Base-by-base conservation (phyloP, 2,113 vertebrate genomes). In the Ailurus styani region DNA sequence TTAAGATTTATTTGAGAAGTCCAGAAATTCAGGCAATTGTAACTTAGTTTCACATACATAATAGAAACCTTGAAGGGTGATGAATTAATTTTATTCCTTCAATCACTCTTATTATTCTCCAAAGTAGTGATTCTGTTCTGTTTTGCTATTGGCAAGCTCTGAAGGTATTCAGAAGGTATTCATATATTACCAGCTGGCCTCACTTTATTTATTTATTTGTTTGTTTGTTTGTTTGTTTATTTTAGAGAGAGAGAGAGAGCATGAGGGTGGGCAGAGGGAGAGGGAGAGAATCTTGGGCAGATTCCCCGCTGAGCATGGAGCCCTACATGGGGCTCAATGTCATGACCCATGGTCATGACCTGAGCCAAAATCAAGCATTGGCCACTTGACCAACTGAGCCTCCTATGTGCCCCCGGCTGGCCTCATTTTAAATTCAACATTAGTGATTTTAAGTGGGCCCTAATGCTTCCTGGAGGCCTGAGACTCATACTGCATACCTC, bases 111-210 rank as follows among this genome's bases (percentile, higher is more conserved):
- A 57, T 94, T 34, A 13, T 92, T 89, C 95, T 29, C 68, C 72
- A 70, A 40, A 94, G 40, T 90, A 83, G 45, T 97, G 79, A 34
- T 64, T 96, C 81, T 85, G 47, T 66, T 95, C 42, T 40, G 0
- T 45, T 91, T 75, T 31, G 62, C 62, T 77, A 15, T 81, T 95
- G 79, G 95, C 96, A 91, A 91, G 85, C 60, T 97, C 60, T 98
- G 70, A 13, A 81, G 45, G 72, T 95, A 50, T 85, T 91, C 95
- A 37, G 70, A 13, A 81, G 45, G 72, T 95, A 50, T 85, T 91
- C 95, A 37, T 40, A 34, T 40, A 7, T 50, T 55, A 42, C 91
- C 89, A 25, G 45, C 27, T n/a, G 50, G 40, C 20, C 77, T 86
- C 54, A 37, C 66, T 68, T 68, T 21, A 2, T 68, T 68, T 64